Evolutionary conservation across 1,140 invertebrate species (phyloP).

Genomic region (Hylyphantes graminicola): DNA sequence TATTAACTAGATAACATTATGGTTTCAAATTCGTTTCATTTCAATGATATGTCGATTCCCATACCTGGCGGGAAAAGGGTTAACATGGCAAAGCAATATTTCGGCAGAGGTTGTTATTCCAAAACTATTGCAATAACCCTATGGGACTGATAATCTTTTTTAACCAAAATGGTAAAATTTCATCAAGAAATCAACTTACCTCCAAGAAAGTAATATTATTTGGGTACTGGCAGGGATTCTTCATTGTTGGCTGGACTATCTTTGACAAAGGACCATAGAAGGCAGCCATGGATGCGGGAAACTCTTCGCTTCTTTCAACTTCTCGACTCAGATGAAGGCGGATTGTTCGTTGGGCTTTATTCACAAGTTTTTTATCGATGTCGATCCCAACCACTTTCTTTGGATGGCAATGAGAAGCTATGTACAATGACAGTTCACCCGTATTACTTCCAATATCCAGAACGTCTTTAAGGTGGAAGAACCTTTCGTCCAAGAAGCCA

Average conservation of each 20-base stretch:
- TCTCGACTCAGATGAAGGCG: conserved; percentile 76
- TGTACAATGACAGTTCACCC: conserved; percentile 85
- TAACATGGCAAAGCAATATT: too few species aligned
- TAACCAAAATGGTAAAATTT: too few species aligned
- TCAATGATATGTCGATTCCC: too few species aligned
- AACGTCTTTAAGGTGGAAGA: conserved; percentile 92
- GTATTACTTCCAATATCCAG: conserved; percentile 98
- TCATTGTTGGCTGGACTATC: conserved; percentile 57
- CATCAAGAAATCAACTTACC: conserved; percentile 72
- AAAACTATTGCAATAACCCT: too few species aligned
- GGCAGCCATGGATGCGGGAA: conserved; percentile 68
- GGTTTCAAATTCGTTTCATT: too few species aligned
- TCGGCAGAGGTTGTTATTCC: too few species aligned
- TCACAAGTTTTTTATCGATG: conserved; percentile 90
- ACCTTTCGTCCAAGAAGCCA: conserved; percentile 81
- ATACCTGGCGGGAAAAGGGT: too few species aligned
- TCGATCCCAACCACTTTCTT: conserved; percentile 92
- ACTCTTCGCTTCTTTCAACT: conserved; percentile 61
- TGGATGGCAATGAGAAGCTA: conserved; percentile 87
- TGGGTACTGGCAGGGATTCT: conserved; percentile 74
- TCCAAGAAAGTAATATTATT: conserved; percentile 88
- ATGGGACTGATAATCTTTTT: too few species aligned
- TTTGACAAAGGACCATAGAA: conserved; percentile 68
- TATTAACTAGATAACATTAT: too few species aligned
- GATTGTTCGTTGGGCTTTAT: conserved; percentile 83